Conservation (phyloP, 2,113 vertebrate species). For the Scortum barcoo region DNA sequence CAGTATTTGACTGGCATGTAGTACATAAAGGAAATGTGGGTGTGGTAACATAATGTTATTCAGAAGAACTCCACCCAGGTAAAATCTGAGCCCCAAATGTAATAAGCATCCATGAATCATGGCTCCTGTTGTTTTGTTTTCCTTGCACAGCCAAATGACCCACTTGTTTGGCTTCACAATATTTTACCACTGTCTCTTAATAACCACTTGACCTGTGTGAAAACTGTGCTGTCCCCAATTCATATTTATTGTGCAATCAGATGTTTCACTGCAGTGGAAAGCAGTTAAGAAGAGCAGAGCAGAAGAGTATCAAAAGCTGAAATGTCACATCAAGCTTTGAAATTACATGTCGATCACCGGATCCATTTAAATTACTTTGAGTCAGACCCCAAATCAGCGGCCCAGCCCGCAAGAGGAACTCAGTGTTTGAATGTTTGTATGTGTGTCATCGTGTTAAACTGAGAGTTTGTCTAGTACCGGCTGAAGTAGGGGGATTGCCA, state of each 20-base stretch:
- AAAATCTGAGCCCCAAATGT: not conserved
- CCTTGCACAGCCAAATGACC: conserved; percentile 6
- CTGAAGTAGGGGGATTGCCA: conserved; percentile 31
- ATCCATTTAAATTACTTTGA: conserved; percentile 3
- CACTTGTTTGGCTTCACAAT: not conserved
- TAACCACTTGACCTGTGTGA: conserved; percentile 25
- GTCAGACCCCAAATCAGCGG: too few relatives aligned
- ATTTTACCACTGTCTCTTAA: conserved; percentile 10
- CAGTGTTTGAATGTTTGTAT: not conserved
- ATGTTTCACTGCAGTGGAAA: not conserved
- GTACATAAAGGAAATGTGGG: not conserved
- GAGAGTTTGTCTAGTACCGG: not conserved
- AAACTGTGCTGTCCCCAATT: not conserved
- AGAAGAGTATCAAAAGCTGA: not conserved
- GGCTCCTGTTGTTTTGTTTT: not conserved
- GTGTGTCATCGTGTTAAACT: conserved; percentile 17
- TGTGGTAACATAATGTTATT: not conserved
- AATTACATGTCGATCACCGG: conserved; percentile 8
- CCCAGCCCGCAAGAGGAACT: not conserved
- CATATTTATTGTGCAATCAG: not conserved
- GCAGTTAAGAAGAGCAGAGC: not conserved
- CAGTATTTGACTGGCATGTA: not conserved
- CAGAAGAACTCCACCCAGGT: not conserved
- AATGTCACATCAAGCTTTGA: not conserved
- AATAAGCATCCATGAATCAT: not conserved